Evolutionary conservation across 2,888 invertebrate species (phyloP).

Genomic region (Sesamia inferens): DNA sequence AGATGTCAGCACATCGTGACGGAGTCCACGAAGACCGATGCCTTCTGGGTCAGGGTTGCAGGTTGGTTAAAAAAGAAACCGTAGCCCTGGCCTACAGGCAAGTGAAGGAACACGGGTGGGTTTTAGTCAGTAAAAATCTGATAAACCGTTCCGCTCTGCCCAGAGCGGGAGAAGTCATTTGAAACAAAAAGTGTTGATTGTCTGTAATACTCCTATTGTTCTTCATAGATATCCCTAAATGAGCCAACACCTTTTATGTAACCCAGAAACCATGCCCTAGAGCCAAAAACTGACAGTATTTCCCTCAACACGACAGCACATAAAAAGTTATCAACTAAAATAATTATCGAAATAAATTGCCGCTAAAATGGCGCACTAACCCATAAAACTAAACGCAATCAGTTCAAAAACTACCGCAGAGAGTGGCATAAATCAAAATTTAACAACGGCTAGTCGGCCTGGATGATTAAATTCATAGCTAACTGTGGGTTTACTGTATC

Average conservation of each 20-base stretch:
- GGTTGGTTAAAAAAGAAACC: too few relatives aligned
- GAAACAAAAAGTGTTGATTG: too few relatives aligned
- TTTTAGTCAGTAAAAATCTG: too few relatives aligned
- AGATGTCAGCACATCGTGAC: too few relatives aligned
- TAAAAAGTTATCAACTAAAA: constrained; percentile 57
- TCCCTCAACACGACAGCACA: constrained; percentile 46
- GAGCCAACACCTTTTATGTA: background rate
- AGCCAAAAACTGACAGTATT: constrained; percentile 19
- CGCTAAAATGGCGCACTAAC: constrained; percentile 68
- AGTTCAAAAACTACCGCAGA: constrained; percentile 82
- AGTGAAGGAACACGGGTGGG: too few relatives aligned
- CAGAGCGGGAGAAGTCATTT: too few relatives aligned
- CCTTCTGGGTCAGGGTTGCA: too few relatives aligned
- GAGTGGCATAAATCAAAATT: constrained; percentile 81
- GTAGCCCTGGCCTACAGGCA: too few relatives aligned
- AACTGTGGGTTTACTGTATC: constrained; percentile 57
- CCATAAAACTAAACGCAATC: constrained; percentile 82
- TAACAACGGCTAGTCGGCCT: constrained; percentile 74
- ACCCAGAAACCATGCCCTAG: constrained; percentile 2
- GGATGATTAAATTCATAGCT: constrained; percentile 82
- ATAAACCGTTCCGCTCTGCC: too few relatives aligned
- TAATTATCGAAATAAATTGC: constrained; percentile 73
- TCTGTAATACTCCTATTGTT: background rate
- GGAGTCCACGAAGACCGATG: too few relatives aligned
- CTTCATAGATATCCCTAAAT: background rate